Evolutionary conservation across 1,140 invertebrate species (phyloP), one percentile per base, ranked within the genome.

Genomic region (Oreohelix idahoensis): DNA sequence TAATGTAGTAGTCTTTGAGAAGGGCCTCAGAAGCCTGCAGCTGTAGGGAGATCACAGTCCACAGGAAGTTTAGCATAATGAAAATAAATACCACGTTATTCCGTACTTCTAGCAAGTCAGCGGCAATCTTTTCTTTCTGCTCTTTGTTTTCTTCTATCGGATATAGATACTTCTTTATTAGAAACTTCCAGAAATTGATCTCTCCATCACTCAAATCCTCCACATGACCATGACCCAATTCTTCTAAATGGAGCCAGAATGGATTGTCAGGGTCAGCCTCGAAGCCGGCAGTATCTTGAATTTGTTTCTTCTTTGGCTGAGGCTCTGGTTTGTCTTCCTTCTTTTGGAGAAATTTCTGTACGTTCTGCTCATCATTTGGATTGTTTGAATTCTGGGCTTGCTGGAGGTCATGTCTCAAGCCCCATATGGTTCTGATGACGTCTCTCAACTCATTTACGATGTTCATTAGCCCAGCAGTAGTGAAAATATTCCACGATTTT

Each of bases 11-110:
- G 36, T 87, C 86, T 58, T 90, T 91, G 17, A 92, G 87, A 53
- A 90, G 86, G 53, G 89, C 89, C 74, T 92, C 90, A 84, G 91
- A 89, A 32, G 85, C 94, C 94, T 98, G 98, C 89, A 99, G 95
- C 91, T 99, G 95, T 94, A 99, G 97, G 88, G 99, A 97, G 94
- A 99, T 98, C 91, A 99, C 95, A 86, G 99, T 97, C 95, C 99
- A 99, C 87, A 99, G 95, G 83, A 97, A 96, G 94, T 99, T 99
- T 91, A 98, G 94, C 97, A 99, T 99, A 94, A 98, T 97, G 94
- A 99, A 99, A 81, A 95, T 96, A 94, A 99, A 98, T 38, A 98
- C 97, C 85, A 96, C 96, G 90, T 96, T 96, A 93, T 98, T 97
- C 92, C 97, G 95, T 87, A 99, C 94, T 90, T 98, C 97, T 94